These are phyloP conservation scores for Nasonia giraulti DNA, from an alignment of 1,140 invertebrate species.

Conservation along the genomic window DNA sequence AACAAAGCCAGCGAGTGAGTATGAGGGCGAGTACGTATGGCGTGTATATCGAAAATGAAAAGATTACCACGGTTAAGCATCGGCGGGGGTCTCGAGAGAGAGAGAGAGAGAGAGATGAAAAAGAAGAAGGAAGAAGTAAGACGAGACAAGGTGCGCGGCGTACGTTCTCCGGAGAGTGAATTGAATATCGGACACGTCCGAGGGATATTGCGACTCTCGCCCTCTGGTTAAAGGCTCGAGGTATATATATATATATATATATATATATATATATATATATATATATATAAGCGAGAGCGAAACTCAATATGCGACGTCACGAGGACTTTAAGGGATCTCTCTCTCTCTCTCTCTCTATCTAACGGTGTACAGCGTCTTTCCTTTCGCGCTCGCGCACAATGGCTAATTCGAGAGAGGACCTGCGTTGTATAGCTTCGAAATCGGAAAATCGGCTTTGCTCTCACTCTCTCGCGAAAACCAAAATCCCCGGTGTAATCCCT, in stretches of 20 bases:
- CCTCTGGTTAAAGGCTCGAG: constrained; percentile 63
- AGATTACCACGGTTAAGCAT: constrained; percentile 23
- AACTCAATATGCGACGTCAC: constrained; percentile 72
- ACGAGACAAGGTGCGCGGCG: not conserved
- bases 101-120: too few relatives aligned
- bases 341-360: not conserved
- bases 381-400: constrained; percentile 62
- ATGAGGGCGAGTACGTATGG: not conserved
- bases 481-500: constrained; percentile 74
- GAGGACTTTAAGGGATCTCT: constrained; percentile 53
- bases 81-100: not conserved
- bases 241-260: too few relatives aligned
- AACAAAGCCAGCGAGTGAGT: not conserved
- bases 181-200: constrained; percentile 60
- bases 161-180: constrained; percentile 46
- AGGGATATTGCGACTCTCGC: constrained; percentile 54
- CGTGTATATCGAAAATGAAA: constrained; percentile 13
- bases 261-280: too few relatives aligned
- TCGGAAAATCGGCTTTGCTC: constrained; percentile 73
- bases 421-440: constrained; percentile 64
- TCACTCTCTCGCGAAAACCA: constrained; percentile 66
- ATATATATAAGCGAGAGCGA: constrained; percentile 9
- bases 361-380: not conserved
- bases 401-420: constrained; percentile 65
- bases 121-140: constrained; percentile 24